Conservation (phyloP, 2,113 vertebrate genomes). For the Taurulus bubalis region DNA sequence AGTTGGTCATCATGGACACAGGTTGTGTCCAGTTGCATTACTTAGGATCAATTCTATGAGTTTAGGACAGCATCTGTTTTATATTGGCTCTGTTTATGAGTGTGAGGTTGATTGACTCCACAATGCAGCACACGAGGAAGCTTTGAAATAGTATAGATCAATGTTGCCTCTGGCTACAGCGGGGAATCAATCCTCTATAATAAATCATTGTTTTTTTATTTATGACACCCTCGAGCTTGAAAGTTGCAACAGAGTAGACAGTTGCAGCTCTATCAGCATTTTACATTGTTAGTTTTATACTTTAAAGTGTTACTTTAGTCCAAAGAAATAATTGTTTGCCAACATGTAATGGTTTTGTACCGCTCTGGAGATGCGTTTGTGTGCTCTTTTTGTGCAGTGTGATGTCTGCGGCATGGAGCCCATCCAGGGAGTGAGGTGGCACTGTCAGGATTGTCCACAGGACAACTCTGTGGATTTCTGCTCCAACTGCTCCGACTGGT, state of each 20-base stretch:
- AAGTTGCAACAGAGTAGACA: not conserved
- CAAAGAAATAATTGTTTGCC: too few relatives aligned
- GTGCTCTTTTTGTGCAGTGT: conserved; percentile 82
- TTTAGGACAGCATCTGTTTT: not conserved
- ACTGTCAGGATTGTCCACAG: conserved; percentile 96
- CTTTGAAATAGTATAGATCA: not conserved
- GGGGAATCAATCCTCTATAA: not conserved
- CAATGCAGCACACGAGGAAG: not conserved
- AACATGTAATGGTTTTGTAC: too few relatives aligned
- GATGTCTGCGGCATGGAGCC: conserved; percentile 94
- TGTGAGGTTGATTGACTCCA: too few relatives aligned
- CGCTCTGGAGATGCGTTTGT: not conserved
- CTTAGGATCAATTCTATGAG: not conserved
- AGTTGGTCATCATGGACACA: not conserved
- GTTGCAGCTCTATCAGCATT: not conserved
- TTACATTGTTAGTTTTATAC: not conserved
- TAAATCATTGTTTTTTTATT: not conserved
- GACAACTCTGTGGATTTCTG: conserved; percentile 96
- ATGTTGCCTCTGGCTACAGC: not conserved
- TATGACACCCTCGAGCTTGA: not conserved
- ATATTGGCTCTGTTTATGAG: not conserved
- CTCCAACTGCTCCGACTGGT: conserved; percentile 97
- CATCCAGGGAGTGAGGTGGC: conserved; percentile 96
- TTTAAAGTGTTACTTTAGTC: not conserved
- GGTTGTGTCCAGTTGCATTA: not conserved